Base-by-base conservation (phyloP, 2,888 invertebrate genomes). In the Pherbina coryleti region DNA sequence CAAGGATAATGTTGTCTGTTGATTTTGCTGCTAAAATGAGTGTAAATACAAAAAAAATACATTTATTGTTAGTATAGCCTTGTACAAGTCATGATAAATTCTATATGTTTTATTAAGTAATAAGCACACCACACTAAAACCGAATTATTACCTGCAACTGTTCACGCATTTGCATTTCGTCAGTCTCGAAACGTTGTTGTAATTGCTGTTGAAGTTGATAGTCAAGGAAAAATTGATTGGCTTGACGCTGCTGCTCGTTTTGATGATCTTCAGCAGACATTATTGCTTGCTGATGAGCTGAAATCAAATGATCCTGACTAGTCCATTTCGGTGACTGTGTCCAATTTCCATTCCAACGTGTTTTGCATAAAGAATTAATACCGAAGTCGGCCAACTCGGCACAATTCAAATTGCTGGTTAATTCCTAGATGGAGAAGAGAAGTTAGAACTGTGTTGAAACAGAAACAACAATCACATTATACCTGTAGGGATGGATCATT, bases 201-300 rank as follows among this genome's bases (percentile, higher is more conserved):
- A 89, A 85, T 75, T 89, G 90, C 74, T 91, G 90, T 82, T 91
- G 91, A 82, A 91, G 85, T 75, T 90, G 89, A 81, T 89, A 89
- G 77, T 90, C 90, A 28, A 90, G 84, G 11, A 89, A 84, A 60
- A 89, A 82, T 80, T 88, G 88, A 83, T 88, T 89, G 11, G 86
- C 83, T 81, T 88, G 83, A 14, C 81, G 83, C 67, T 82, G 83
- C 49, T 83, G 83, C 77, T 82, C 81, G n/a, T 82, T 80, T 66
- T 84, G 79, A 37, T 83, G 83, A 53, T 89, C 89, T 69, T 86
- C 86, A 0, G 84, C 83, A 69, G 83, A 85, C 53, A 88, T 83
- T 57, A 88, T 81, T 28, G 82, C 85, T 74, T 85, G 87, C 44
- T 84, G 85, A 79, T 88, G 86, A 22, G 88, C 85, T 55, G 85